These are phyloP conservation scores for Pitta sordida DNA, from an alignment of 2,113 vertebrate species.

Conservation along the genomic window DNA sequence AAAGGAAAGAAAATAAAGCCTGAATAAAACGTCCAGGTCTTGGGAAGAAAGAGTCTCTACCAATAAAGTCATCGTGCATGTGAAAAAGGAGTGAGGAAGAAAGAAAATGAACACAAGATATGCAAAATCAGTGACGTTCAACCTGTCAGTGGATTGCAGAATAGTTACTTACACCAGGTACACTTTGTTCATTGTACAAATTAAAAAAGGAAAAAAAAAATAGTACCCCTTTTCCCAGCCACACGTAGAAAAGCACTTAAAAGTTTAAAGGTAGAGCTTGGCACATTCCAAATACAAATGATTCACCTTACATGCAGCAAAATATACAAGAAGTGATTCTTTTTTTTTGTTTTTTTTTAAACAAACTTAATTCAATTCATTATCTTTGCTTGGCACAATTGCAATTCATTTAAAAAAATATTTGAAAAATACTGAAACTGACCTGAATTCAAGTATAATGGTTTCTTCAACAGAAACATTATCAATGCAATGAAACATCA, in stretches of 20 bases:
- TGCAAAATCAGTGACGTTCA: slow-evolving; percentile 85
- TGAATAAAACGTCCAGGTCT: slow-evolving; percentile 16
- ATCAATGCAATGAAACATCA: slow-evolving; percentile 86
- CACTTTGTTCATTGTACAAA: slow-evolving; percentile 74
- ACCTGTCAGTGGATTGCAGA: slow-evolving; percentile 62
- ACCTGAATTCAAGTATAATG: slow-evolving; percentile 98
- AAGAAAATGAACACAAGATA: slow-evolving; percentile 87
- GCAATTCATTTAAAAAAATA: slow-evolving; percentile 84
- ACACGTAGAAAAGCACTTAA: slow-evolving; percentile 78
- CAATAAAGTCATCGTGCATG: slow-evolving; percentile 6
- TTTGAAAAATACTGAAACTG: slow-evolving; percentile 89
- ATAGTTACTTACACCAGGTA: slow-evolving; percentile 66
- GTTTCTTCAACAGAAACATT: slow-evolving; percentile 89
- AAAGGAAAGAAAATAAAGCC: slow-evolving; percentile 29
- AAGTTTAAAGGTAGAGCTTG: slow-evolving; percentile 81
- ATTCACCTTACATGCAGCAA: slow-evolving; percentile 89
- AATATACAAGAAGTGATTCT: slow-evolving; percentile 80
- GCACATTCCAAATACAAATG: slow-evolving; percentile 84
- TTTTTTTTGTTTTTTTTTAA: slow-evolving; percentile 65
- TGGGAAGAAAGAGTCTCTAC: slow-evolving; percentile 41
- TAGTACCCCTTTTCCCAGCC: slow-evolving; percentile 70
- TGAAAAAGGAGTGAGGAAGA: slow-evolving; percentile 52
- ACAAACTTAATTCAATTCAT: slow-evolving; percentile 77
- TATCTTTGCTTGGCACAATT: slow-evolving; percentile 81
- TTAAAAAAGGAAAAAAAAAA: slow-evolving; percentile 69